phyloP scores from a whole-genome alignment of 2,113 vertebrate genomes.

The Connochaetes taurinus region DNA sequence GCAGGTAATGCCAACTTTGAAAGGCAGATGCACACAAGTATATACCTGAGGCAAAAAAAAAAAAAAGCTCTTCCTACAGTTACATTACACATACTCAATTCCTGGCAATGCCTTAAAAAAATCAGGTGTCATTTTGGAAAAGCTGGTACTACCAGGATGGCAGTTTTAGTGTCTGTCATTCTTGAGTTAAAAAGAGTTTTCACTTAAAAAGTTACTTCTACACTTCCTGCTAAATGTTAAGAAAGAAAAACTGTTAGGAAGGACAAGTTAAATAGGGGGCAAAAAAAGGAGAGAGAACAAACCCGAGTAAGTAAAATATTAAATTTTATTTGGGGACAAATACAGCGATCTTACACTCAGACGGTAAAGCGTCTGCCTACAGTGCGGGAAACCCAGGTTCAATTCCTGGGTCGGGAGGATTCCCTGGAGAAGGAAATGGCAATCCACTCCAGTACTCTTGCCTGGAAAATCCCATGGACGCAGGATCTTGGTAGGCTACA shows the following conservation, averaged over 20 bases:
- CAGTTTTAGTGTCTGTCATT: background rate
- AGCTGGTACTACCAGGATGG: background rate
- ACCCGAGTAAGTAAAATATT: background rate
- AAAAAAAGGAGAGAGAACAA: background rate
- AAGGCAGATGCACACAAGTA: background rate
- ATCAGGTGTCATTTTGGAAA: constrained; percentile 1
- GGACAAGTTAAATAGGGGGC: background rate
- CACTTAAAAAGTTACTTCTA: background rate
- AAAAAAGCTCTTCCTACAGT: background rate
- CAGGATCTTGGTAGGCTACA: background rate
- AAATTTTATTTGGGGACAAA: constrained; percentile 30
- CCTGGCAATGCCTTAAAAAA: background rate
- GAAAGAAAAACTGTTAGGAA: background rate
- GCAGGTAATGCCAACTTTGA: background rate
- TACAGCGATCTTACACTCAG: background rate
- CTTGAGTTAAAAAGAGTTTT: background rate
- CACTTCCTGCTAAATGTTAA: background rate
- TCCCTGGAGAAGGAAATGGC: background rate
- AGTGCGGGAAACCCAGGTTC: background rate
- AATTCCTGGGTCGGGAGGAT: background rate
- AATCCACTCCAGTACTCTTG: background rate
- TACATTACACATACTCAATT: background rate
- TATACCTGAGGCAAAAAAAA: background rate
- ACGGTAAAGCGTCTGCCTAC: background rate
- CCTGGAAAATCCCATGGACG: background rate